Base-by-base conservation (phyloP, 2,888 invertebrate genomes). In the Andrena haemorrhoa region DNA sequence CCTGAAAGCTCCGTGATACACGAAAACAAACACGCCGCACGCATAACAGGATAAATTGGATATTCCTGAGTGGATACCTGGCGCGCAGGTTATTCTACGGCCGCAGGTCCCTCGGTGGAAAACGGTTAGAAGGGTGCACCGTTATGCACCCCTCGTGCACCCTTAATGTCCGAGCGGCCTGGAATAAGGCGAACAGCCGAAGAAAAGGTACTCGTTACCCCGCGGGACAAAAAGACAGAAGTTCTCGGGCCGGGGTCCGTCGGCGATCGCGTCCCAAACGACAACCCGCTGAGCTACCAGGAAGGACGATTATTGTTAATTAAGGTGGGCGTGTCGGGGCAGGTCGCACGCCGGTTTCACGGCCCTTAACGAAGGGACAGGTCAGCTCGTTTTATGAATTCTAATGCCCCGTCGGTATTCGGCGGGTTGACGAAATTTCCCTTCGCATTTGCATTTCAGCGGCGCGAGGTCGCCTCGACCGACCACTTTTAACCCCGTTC, bases 291-390 rank as follows among this genome's bases (percentile, higher is more conserved):
- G 90, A 76, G 91, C 81, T 90, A 89, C 89, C 86, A 86, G 86
- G 88, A 91, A 89, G 87, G 89, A 89, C 88, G 87, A 86, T 89
- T 86, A 86, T 89, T 90, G 86, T 90, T 91, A 90, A 91, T 91
- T 90, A 90, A 88, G 82, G 80, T 86, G 81, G 84, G 85, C 88
- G 84, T 82, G 83, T 35, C 83, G 58, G 41, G 66, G 60, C 82
- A 79, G 84, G 85, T 85, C 85, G 68, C 84, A 84, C 84, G 72
- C 75, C 83, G 75, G 74, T 83, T 77, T 80, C 81, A 83, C 73
- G 78, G 74, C 61, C 74, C 85, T 86, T 81, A 85, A 88, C 83
- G 76, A 87, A 86, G 80, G 84, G 75, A 81, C 82, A 84, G 76
- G 70, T 86, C 79, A 79, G 75, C 41, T 23, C 74, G 75, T 87